Base-by-base conservation (phyloP, 2,797 vertebrate species). In the Nyctalus aviator region DNA sequence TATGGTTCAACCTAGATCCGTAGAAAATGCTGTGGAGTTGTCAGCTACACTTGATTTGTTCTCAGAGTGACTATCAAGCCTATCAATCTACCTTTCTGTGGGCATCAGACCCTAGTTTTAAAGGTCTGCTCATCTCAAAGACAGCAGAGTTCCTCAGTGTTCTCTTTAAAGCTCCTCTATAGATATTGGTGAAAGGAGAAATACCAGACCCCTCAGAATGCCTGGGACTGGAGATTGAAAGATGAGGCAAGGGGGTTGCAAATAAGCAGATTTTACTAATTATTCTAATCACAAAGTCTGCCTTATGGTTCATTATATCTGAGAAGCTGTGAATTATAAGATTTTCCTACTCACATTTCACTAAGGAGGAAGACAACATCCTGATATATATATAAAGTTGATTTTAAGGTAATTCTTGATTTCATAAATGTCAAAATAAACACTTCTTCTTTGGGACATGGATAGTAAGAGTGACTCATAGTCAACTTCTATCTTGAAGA, bases 401-500 rank as follows among this genome's bases (percentile, higher is more conserved):
- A 75, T 59, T 91, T 89, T 73, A 73, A 75, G 11, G 79, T 66
- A 35, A 2, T 35, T 14, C n/a, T n/a, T 90, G 44, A 69, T 83
- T 92, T 92, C 41, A 88, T 73, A 90, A 50, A 88, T 73, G 15
- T 68, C 20, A 84, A 50, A 57, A 59, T 35, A 83, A 30, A 23
- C 8, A 81, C 3, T 23, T 72, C 10, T 44, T 71, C 44, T 77
- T 66, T 46, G 55, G 32, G 8, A 72, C 13, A 50, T n/a, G 5
- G 2, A 15, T 37, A 5, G 37, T 84, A 76, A 73, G 32, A 7
- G 37, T 71, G 10, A 50, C 12, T 90, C 55, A 62, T 2, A 48
- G 32, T 25, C 15, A 14, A 32, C 27, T 79, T 69, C 18, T 66
- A 32, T 62, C 57, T 27, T 59, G 41, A 87, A 79, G 27, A 66